A percentile compares a stretch with the other conserved stretches of the same genome.
Evolutionary conservation across 1,140 invertebrate species (phyloP).

Genomic region (Dufourea novaeangliae): DNA sequence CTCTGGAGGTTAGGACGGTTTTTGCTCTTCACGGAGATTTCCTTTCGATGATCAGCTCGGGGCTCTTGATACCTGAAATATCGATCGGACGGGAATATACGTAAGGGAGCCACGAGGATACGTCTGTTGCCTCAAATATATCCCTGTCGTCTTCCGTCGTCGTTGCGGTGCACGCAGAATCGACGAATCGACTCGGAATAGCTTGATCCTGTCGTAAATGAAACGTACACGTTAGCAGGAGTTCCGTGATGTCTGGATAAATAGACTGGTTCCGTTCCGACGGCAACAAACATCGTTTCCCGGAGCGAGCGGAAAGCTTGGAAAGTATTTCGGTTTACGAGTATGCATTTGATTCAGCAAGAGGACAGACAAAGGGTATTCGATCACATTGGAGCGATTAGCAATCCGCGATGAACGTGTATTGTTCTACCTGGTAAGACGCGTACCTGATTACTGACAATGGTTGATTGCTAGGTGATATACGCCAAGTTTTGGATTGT

Average conservation of each 20-base stretch:
- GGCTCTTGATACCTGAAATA: constrained; percentile 16
- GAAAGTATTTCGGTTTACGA: neutral
- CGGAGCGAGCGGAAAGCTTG: neutral
- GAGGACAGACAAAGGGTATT: neutral
- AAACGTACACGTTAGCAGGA: constrained; percentile 6
- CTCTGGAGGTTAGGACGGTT: neutral
- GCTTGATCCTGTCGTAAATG: constrained; percentile 30
- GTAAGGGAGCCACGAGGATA: neutral
- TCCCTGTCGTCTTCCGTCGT: neutral
- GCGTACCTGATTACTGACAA: neutral
- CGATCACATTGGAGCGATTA: neutral
- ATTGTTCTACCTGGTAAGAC: neutral
- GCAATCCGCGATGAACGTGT: neutral
- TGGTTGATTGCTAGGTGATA: no score
- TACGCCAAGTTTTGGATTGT: no score
- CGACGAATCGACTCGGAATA: constrained; percentile 37
- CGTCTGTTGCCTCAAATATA: neutral
- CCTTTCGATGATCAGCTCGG: constrained; percentile 8
- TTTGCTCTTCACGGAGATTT: constrained; percentile 2
- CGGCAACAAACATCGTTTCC: neutral
- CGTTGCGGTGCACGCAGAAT: neutral
- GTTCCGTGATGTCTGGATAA: constrained; percentile 15
- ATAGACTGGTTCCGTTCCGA: neutral
- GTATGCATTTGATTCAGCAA: neutral
- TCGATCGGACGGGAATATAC: neutral